Conservation (phyloP, 2,888 invertebrate genomes). For the Dione vanillae region DNA sequence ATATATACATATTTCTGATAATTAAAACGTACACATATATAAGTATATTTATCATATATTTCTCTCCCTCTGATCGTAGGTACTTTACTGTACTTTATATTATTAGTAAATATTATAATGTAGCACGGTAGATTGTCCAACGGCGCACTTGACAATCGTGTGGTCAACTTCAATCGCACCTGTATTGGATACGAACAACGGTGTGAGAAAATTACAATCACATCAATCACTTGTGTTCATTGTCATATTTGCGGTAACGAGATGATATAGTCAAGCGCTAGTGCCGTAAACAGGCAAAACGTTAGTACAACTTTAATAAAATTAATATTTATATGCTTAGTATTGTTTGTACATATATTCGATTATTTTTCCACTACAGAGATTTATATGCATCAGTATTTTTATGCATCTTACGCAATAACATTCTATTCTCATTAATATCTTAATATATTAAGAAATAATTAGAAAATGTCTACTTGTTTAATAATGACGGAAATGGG, state of each 20-base stretch:
- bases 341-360: background rate
- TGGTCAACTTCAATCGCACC: conserved; percentile 63
- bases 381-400: background rate
- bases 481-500: conserved; percentile 49
- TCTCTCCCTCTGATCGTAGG: too few species aligned
- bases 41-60: too few species aligned
- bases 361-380: background rate
- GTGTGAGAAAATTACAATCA: conserved; percentile 75
- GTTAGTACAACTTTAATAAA: conserved; percentile 22
- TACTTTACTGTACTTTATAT: too few species aligned
- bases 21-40: too few species aligned
- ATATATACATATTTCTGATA: too few species aligned
- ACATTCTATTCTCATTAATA: background rate
- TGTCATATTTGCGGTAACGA: conserved; percentile 72
- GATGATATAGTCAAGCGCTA: conserved; percentile 45
- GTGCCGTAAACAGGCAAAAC: conserved; percentile 24
- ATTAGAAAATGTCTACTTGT: conserved; percentile 15
- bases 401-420: background rate
- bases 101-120: conserved; percentile 48
- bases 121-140: conserved; percentile 53
- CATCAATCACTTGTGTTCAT: conserved; percentile 76
- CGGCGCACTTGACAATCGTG: conserved; percentile 52
- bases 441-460: conserved; percentile 11
- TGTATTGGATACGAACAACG: conserved; percentile 82
- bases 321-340: background rate